phyloP scores from a whole-genome alignment of 2,888 invertebrate genomes.

The Protophormia terraenovae region DNA sequence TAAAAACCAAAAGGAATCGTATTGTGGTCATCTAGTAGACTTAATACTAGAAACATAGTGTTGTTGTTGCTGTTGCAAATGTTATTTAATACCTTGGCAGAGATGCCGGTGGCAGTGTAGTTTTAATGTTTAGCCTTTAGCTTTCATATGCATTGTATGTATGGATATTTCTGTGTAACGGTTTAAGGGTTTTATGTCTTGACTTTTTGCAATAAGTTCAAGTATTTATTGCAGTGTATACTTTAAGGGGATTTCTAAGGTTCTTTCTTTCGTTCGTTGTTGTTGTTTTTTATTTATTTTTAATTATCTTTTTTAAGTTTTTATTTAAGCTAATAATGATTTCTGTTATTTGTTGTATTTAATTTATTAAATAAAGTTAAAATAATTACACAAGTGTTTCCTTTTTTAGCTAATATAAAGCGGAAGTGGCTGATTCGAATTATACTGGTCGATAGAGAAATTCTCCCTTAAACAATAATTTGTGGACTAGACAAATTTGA shows the following conservation, averaged over 20 bases:
- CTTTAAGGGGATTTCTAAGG: background rate
- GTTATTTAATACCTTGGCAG: background rate
- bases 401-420: background rate
- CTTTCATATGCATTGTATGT: too few relatives aligned
- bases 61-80: background rate
- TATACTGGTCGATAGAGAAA: too few relatives aligned
- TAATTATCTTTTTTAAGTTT: background rate
- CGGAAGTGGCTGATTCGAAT: too few relatives aligned
- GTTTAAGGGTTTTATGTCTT: slow-evolving; percentile 37
- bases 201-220: slow-evolving; percentile 24
- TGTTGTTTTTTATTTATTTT: background rate
- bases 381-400: background rate
- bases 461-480: too few relatives aligned
- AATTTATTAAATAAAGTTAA: slow-evolving; percentile 32
- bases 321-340: background rate
- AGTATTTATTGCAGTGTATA: slow-evolving; percentile 11
- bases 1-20: slow-evolving; percentile 75
- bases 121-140: background rate
- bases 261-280: background rate
- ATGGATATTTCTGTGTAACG: slow-evolving; percentile 7
- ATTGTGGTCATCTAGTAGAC: slow-evolving; percentile 55
- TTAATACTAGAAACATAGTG: background rate
- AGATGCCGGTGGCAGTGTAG: background rate
- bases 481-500: too few relatives aligned
- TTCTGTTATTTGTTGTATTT: slow-evolving; percentile 20